Evolutionary conservation across 2,797 vertebrate species (phyloP), one percentile per base, ranked within the genome.

Genomic region (Hyperoplus lanceolatus): DNA sequence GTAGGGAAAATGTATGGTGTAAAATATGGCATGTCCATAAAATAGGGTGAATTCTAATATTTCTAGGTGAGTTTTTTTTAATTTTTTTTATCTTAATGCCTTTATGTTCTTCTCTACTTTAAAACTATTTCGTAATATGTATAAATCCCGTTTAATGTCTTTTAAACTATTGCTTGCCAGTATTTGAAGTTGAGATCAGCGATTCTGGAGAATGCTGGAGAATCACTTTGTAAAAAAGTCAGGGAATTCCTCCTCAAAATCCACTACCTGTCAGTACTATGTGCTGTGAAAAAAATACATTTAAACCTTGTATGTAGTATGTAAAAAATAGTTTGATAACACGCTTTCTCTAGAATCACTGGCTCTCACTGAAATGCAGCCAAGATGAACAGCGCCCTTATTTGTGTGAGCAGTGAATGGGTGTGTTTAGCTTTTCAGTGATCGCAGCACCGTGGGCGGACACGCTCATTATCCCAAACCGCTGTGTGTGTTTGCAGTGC

Each of bases 381-480:
- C 43, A 13, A 15, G 49, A 55, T 42, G 18, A 66, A 54, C 43
- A 61, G 15, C 18, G 3, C 15, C 45, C 49, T 73, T 84, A 65
- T 84, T 81, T 88, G 85, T 77, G 73, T 67, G 45, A 73, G 79
- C 75, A 16, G 9, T 43, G 39, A 67, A 43, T 2, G 39, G 51
- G 13, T 70, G 43, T 66, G 29, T 29, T 29, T 59, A 46, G 70
- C 59, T 54, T 81, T 65, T 80, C 82, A 88, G 75, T 73, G 80
- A 81, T 63, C 12, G 8, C 71, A 68, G 51, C 70, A 41, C 74
- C 11, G 21, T n/a, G 55, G 77, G 48, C 81, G 76, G 79, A 79
- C 73, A 79, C 50, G 65, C 85, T 93, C 87, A 88, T 90, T 90
- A 86, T 88, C 75, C 54, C 58, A 0, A 15, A 67, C 73, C 16